These are phyloP conservation scores for Cotesia glomerata DNA, from an alignment of 1,140 invertebrate species.

Conservation along the genomic window DNA sequence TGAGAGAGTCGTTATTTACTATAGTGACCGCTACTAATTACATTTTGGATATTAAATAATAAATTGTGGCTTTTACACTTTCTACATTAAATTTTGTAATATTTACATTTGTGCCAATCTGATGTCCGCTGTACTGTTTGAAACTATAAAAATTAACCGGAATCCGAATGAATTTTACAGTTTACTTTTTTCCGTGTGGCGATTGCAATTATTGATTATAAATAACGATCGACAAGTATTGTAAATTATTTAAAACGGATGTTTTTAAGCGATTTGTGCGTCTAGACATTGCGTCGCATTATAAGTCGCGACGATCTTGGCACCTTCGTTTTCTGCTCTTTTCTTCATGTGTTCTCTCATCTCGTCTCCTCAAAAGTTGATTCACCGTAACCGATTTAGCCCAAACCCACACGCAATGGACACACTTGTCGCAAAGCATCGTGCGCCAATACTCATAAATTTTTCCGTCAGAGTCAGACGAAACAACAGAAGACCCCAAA, in stretches of 20 bases:
- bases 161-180: too few species aligned
- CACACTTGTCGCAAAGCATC: conserved; percentile 30
- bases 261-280: conserved; percentile 43
- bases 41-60: too few species aligned
- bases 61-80: too few species aligned
- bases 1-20: too few species aligned
- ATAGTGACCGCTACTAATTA: too few species aligned
- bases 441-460: conserved; percentile 34
- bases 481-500: conserved; percentile 34
- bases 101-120: too few species aligned
- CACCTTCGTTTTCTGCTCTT: not conserved
- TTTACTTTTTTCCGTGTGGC: too few species aligned
- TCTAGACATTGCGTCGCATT: conserved; percentile 43
- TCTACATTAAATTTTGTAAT: too few species aligned
- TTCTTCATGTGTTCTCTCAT: conserved; percentile 16
- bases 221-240: too few species aligned
- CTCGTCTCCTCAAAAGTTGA: conserved; percentile 36
- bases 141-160: too few species aligned
- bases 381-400: conserved; percentile 48
- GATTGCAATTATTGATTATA: not conserved
- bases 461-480: conserved; percentile 41
- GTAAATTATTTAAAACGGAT: too few species aligned
- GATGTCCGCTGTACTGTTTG: too few species aligned
- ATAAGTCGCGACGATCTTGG: conserved; percentile 22
- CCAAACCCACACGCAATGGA: conserved; percentile 40